Conservation (phyloP, 2,888 invertebrate species). For the Pollenia griseotomentosa region DNA sequence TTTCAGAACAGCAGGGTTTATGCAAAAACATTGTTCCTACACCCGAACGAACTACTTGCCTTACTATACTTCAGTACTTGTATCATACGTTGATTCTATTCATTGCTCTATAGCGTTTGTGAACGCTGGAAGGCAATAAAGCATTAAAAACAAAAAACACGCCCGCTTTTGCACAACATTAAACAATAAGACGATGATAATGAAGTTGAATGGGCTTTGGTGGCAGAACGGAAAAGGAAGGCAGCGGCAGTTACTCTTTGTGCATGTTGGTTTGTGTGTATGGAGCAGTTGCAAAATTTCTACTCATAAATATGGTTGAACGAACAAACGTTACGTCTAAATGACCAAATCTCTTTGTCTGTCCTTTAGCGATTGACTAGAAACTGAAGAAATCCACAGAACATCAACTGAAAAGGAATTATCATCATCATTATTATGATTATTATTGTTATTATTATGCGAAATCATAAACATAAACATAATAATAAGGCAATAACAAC, state of each 20-base stretch:
- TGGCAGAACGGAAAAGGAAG: neutral
- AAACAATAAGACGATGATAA: conserved; percentile 58
- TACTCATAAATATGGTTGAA: conserved; percentile 41
- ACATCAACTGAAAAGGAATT: conserved; percentile 2
- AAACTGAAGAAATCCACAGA: conserved; percentile 9
- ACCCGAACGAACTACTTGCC: neutral
- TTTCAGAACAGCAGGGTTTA: conserved; percentile 15
- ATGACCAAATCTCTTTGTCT: conserved; percentile 35
- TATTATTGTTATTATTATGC: conserved; percentile 65
- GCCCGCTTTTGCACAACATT: conserved; percentile 71
- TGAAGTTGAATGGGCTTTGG: conserved; percentile 7
- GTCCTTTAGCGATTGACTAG: neutral
- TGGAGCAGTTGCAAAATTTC: conserved; percentile 26
- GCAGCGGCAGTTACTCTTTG: neutral
- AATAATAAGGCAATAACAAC: conserved; percentile 55
- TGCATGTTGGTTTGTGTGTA: neutral
- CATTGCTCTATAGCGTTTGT: conserved; percentile 25
- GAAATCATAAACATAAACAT: conserved; percentile 64
- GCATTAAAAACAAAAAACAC: conserved; percentile 63
- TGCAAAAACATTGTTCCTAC: neutral
- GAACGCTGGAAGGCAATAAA: conserved; percentile 69
- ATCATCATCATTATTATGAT: conserved; percentile 57
- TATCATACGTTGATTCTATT: neutral
- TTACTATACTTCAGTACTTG: neutral
- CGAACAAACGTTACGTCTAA: conserved; percentile 41